Evolutionary conservation across 2,888 invertebrate species (phyloP), one percentile per base, ranked within the genome.

Genomic region (Conistra vaccinii): DNA sequence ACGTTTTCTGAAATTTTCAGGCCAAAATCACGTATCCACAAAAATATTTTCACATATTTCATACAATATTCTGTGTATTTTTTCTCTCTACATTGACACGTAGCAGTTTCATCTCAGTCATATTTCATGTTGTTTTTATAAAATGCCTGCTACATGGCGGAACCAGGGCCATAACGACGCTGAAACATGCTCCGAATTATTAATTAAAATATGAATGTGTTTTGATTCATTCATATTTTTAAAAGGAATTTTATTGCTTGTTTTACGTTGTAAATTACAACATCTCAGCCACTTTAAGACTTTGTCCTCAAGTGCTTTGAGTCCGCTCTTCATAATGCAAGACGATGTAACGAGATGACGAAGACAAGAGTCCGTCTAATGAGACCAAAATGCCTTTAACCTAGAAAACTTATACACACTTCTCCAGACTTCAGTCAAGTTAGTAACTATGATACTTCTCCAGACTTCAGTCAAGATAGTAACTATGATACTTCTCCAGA

Each of bases 51-150:
- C 48, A 26, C 48, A 78, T 51, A 62, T 70, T 71, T 62, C 39
- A 57, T 62, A 17, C 42, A 57, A 71, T 51, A 76, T 70, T 76
- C 29, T 17, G 32, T 72, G 62, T 39, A 5, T 51, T 51, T 62
- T 69, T 39, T 39, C 20, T 48, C 10, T 39, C 10, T n/a, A 66
- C 26, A 32, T 57, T 42, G 23, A 42, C 55, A 73, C 65, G 58
- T 48, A 80, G 32, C 23, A 1, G 20, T 61, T 66, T 61, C 17
- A 73, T 80, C 26, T 48, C 61, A 35, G 66, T 12, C 32, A 74
- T 78, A 74, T 62, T 51, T 78, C 61, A 80, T 66, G 42, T 77
- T 20, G 26, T n/a, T 71, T 58, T 60, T 20, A 75, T 17, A 77
- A 71, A 63, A 57, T 58, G n/a, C 57, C 58, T 53, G 39, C 23